Percentiles rank a stretch among this genome's conserved stretches.
Conservation (phyloP, 1,140 invertebrate species). For the Metopolophium dirhodum region DNA sequence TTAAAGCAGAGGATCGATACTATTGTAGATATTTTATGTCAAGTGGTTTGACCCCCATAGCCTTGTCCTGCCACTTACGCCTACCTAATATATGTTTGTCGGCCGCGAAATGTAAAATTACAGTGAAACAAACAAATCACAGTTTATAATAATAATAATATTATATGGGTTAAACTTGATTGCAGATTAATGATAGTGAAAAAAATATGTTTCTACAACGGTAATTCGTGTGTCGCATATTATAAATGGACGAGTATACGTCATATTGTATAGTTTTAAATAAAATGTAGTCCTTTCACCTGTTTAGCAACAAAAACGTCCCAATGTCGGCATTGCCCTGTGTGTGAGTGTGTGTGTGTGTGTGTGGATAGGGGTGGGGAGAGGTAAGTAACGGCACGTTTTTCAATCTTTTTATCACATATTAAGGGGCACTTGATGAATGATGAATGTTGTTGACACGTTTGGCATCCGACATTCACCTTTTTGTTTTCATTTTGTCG, state of each 20-base stretch:
- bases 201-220: not conserved
- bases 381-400: not conserved
- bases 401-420: constrained; percentile 28
- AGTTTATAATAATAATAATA: not conserved
- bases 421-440: constrained; percentile 22
- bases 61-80: not conserved
- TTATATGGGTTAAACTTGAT: not conserved
- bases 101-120: not conserved
- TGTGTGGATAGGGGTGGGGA: too few relatives aligned
- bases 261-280: not conserved
- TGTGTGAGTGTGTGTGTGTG: too few relatives aligned
- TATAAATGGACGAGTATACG: not conserved
- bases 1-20: not conserved
- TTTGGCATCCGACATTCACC: not conserved
- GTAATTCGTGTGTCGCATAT: not conserved
- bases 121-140: not conserved
- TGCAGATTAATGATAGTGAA: constrained; percentile 23
- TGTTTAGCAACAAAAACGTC: constrained; percentile 26
- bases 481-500: not conserved
- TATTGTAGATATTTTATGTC: not conserved
- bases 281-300: constrained; percentile 42
- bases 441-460: constrained; percentile 25
- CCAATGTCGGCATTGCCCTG: not conserved
- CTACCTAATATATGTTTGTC: not conserved
- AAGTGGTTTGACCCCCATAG: not conserved